Base-by-base conservation (phyloP, 2,113 vertebrate species). In the Cromileptes altivelis region DNA sequence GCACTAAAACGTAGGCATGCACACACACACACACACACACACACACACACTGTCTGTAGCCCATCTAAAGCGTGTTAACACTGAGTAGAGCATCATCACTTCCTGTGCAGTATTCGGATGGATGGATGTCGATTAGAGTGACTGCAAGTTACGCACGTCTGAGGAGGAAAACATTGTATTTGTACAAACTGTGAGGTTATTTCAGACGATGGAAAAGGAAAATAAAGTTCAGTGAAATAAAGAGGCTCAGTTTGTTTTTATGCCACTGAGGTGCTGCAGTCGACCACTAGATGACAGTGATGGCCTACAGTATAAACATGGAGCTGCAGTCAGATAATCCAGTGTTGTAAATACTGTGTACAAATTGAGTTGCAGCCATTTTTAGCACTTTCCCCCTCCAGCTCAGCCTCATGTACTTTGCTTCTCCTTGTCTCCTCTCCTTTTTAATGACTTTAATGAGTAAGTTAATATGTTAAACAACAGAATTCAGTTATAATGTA, bases 251-350 rank as follows among this genome's bases (percentile, higher is more conserved):
- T 63, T 60, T 23, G 9, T 52, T 49, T 62, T 33, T 23, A 21
- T 50, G 37, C 4, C 23, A 6, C 7, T 81, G 69, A 17, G 75
- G 21, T 86, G 3, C 40, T 33, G 25, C 37, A 17, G 1, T 1
- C 53, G 19, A 45, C 90, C 94, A 88, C 91, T 74, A 93, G 93
- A 74, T 93, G 94, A n/a, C 88, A 86, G 58, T 42, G 60, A 68
- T 52, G 73, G 0, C 45, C 57, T 17, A 12, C 42, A 9, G 42
- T 45, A 11, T 21, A 53, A 60, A 79, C 76, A 25, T 5, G 19
- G 2, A 30, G 57, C 57, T n/a, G 25, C 21, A 55, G 37, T 62
- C 45, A 75, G 23, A 8, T 12, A 1, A 75, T 30, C 8, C 4
- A 15, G 1, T 52, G 19, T 13, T n/a, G 4, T n/a, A 13, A 55